Evolutionary conservation across 2,113 vertebrate species (phyloP).

Genomic region (Bufo gargarizans): DNA sequence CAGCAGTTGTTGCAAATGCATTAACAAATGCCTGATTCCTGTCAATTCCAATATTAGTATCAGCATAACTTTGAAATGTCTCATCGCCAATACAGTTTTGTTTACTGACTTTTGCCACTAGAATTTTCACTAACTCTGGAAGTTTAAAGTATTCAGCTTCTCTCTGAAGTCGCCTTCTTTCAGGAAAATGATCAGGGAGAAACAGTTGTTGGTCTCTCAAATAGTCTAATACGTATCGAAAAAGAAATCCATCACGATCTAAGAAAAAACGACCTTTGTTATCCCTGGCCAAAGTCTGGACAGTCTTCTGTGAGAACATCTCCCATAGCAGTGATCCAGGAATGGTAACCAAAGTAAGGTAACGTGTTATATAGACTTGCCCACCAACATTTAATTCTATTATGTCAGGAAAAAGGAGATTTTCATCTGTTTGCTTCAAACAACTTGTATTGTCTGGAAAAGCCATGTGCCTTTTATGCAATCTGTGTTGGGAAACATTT

Average conservation of each 20-base stretch:
- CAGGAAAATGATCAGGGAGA: constrained; percentile 91
- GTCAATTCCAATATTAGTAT: constrained; percentile 73
- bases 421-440: constrained; percentile 74
- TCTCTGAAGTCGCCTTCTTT: constrained; percentile 84
- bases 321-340: constrained; percentile 88
- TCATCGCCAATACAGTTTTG: constrained; percentile 88
- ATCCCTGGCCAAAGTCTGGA: constrained; percentile 83
- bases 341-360: constrained; percentile 85
- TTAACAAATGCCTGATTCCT: constrained; percentile 71
- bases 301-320: constrained; percentile 86
- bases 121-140: constrained; percentile 83
- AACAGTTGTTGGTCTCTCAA: constrained; percentile 91
- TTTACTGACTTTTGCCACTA: constrained; percentile 85
- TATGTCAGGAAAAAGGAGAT: constrained; percentile 83
- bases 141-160: constrained; percentile 92
- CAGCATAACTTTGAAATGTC: constrained; percentile 83
- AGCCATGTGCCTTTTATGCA: constrained; percentile 74
- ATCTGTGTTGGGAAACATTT: neutral
- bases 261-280: constrained; percentile 93
- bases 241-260: constrained; percentile 91
- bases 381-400: constrained; percentile 93
- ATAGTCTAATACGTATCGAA: constrained; percentile 93
- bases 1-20: constrained; percentile 60
- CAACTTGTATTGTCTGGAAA: constrained; percentile 76
- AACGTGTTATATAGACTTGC: constrained; percentile 93